These are phyloP conservation scores for Drosophila punjabiensis DNA, from an alignment of 1,140 invertebrate species.

Conservation along the genomic window DNA sequence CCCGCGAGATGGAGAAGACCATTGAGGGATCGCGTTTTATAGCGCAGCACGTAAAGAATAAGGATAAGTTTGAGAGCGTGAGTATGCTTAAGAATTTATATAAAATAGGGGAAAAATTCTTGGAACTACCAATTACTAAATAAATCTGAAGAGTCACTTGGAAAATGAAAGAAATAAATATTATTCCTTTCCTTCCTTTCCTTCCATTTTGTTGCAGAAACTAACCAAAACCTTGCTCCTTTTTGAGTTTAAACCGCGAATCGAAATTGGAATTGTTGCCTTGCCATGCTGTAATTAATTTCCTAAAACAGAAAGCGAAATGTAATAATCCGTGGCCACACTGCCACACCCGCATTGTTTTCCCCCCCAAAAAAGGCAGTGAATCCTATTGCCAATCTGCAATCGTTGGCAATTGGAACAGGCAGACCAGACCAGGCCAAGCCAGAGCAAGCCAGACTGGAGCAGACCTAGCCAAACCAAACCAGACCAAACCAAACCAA, in stretches of 20 bases:
- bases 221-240: not conserved
- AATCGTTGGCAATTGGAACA: slow-evolving; percentile 41
- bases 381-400: slow-evolving; percentile 41
- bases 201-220: not conserved
- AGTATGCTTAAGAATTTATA: slow-evolving; percentile 86
- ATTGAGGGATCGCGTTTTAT: slow-evolving; percentile 96
- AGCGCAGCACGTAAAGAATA: slow-evolving; percentile 97
- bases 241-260: not conserved
- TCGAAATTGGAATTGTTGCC: slow-evolving; percentile 13
- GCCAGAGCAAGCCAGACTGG: slow-evolving; percentile 7
- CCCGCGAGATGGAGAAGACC: slow-evolving; percentile 94
- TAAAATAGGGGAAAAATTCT: not conserved
- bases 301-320: slow-evolving; percentile 23
- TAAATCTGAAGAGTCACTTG: not conserved
- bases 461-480: slow-evolving; percentile 3
- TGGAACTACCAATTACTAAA: not conserved
- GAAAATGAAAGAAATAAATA: not conserved
- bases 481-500: slow-evolving; percentile 3
- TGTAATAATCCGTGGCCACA: slow-evolving; percentile 30
- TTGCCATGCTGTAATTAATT: slow-evolving; percentile 45
- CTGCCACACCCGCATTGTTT: not conserved
- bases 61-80: slow-evolving; percentile 97
- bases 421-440: slow-evolving; percentile 7
- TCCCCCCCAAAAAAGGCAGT: slow-evolving; percentile 14
- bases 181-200: too few species aligned